Evolutionary conservation across 2,888 invertebrate species (phyloP).

Genomic region (Romanomermis culicivorax): DNA sequence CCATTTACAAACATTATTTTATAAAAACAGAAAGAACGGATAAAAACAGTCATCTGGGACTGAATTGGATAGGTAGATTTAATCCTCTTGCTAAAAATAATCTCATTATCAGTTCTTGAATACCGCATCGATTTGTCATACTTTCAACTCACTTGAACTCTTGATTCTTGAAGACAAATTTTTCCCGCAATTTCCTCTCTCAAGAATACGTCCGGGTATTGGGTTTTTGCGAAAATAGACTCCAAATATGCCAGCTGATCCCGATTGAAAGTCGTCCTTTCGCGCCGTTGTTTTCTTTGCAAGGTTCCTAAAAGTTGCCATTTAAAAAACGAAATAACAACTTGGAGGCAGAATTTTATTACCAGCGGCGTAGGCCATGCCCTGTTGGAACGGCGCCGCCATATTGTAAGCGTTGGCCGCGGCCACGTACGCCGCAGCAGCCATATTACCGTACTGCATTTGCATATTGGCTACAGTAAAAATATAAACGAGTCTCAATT

Average conservation of each 20-base stretch:
- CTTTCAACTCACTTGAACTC: constrained; percentile 77
- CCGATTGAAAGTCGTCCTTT: constrained; percentile 85
- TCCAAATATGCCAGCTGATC: constrained; percentile 81
- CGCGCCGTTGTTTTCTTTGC: constrained; percentile 64
- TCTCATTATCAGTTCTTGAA: no score
- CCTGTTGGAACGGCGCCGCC: neutral
- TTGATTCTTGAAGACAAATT: constrained; percentile 79
- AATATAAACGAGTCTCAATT: no score
- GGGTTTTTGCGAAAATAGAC: constrained; percentile 67
- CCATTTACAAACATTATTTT: no score
- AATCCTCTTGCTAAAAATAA: no score
- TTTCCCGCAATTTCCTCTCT: constrained; percentile 87
- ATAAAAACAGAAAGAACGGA: no score
- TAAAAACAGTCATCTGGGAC: no score
- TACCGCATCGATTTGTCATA: no score
- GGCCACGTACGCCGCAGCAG: neutral
- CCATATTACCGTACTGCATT: neutral
- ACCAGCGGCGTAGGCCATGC: neutral
- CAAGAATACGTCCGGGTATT: constrained; percentile 93
- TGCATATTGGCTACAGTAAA: no score
- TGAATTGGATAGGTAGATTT: no score
- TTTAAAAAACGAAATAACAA: neutral
- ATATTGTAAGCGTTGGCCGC: neutral
- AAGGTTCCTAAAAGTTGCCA: neutral
- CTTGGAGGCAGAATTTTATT: neutral